Evolutionary conservation across 2,113 vertebrate genomes (phyloP).

Genomic region (Equus quagga): DNA sequence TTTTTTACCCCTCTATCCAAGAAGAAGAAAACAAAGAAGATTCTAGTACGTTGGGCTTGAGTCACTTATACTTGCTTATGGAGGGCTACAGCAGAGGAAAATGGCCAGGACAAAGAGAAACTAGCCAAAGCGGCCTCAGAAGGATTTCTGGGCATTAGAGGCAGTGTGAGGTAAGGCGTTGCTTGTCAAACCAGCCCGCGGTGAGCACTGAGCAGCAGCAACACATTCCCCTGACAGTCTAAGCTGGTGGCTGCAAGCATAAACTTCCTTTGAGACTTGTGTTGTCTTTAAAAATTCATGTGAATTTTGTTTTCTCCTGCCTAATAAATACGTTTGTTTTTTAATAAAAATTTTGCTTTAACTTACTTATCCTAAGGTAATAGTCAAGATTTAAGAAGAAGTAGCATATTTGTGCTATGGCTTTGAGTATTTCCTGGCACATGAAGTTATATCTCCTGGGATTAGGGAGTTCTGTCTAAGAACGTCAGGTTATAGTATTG

Average conservation of each 20-base stretch:
- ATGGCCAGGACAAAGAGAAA: not conserved
- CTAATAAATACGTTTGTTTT: not conserved
- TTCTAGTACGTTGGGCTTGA: not conserved
- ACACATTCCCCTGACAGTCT: no score
- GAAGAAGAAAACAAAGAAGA: not conserved
- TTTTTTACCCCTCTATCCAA: not conserved
- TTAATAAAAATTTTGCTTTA: not conserved
- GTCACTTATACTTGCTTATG: not conserved
- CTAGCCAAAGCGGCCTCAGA: not conserved
- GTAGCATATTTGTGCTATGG: not conserved
- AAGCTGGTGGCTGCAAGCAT: not conserved
- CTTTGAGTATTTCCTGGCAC: not conserved
- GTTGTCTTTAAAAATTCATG: not conserved
- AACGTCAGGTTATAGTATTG: not conserved
- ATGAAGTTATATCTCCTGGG: not conserved
- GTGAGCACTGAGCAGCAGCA: not conserved
- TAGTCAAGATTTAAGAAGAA: constrained; percentile 11
- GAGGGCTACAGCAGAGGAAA: not conserved
- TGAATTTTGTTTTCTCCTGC: not conserved
- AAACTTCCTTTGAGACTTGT: not conserved
- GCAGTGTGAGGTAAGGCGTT: not conserved
- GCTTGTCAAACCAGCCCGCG: not conserved
- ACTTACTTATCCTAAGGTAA: not conserved
- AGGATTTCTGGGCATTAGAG: not conserved
- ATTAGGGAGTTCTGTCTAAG: not conserved